Evolutionary conservation across 2,888 invertebrate genomes (phyloP), one percentile per base, ranked within the genome.

Genomic region (Luffia ferchaultella): DNA sequence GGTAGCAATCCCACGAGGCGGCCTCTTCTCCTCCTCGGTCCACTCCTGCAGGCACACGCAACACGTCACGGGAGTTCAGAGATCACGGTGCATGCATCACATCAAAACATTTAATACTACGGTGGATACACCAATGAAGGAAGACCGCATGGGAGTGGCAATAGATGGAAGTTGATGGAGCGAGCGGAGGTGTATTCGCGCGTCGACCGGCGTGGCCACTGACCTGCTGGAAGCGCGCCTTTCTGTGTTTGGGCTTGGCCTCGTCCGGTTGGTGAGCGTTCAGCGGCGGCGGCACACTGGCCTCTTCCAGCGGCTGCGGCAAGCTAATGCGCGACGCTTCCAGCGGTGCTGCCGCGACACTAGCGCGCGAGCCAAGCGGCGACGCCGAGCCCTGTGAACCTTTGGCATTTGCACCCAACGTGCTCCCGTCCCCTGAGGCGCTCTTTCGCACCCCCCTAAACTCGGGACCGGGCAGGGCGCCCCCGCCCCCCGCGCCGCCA

Each of bases 161-260:
- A 30, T 12, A 12, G 30, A 30, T 30, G 5, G 30, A 12, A 30
- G 5, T 3, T 30, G 12, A 12, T 30, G 30, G 30, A 30, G 30
- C 30, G 30, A 30, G 30, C 30, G 30, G 30, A 30, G 30, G 3
- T 3, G 5, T 3, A 3, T 12, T 3, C 30, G 30, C 30, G 2
- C 17, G 43, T 16, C 50, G 45, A 30, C 44, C 50, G 50, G 15
- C 17, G 16, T 3, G 50, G 18, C 2, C 51, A 60, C 76, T 76
- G 72, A 90, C 91, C 87, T 93, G 93, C 76, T 93, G 93, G 75
- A 94, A 93, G 62, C 94, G 89, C 59, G 93, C 93, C 84, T 93
- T 93, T 65, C 93, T 88, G 76, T 93, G 93, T 76, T 93, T 93
- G 66, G 93, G 93, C 77, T 76, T 79, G 65, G 74, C 60, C 61